These are phyloP conservation scores for Gerris buenoi DNA, from an alignment of 1,140 invertebrate species.

Conservation along the genomic window DNA sequence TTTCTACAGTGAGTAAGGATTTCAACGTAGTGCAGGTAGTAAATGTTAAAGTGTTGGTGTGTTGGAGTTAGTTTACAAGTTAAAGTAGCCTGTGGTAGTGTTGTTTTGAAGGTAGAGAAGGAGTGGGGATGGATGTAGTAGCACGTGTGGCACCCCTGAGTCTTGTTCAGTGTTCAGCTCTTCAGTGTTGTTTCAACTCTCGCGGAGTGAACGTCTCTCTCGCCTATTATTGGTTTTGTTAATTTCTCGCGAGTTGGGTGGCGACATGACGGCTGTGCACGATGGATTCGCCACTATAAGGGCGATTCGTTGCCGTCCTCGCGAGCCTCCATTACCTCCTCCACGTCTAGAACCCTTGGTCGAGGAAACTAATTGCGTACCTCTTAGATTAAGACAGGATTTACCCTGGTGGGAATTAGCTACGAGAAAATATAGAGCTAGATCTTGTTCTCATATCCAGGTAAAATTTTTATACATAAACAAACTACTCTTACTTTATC, in stretches of 20 bases:
- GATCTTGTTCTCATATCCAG: slow-evolving; percentile 53
- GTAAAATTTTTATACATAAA: too few relatives aligned
- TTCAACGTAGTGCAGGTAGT: too few relatives aligned
- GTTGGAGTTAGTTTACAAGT: too few relatives aligned
- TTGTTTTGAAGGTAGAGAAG: neutral
- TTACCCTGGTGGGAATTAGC: slow-evolving; percentile 77
- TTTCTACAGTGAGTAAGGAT: too few relatives aligned
- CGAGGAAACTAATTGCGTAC: slow-evolving; percentile 28
- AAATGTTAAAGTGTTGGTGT: too few relatives aligned
- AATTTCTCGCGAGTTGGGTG: slow-evolving; percentile 14
- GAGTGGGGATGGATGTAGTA: neutral
- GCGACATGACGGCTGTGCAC: slow-evolving; percentile 46
- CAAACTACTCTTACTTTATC: too few relatives aligned
- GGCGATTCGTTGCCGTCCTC: slow-evolving; percentile 23
- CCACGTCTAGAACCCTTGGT: slow-evolving; percentile 29
- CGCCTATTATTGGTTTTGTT: neutral
- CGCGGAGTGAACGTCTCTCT: neutral
- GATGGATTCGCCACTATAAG: slow-evolving; percentile 69
- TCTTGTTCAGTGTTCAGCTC: neutral
- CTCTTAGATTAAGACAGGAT: slow-evolving; percentile 38
- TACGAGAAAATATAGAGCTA: slow-evolving; percentile 50
- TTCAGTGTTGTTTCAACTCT: neutral
- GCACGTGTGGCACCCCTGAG: neutral
- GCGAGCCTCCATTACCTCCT: slow-evolving; percentile 3
- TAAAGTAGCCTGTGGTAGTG: too few relatives aligned